phyloP scores from a whole-genome alignment of 2,797 vertebrate genomes.

The Macropus fuliginosus region DNA sequence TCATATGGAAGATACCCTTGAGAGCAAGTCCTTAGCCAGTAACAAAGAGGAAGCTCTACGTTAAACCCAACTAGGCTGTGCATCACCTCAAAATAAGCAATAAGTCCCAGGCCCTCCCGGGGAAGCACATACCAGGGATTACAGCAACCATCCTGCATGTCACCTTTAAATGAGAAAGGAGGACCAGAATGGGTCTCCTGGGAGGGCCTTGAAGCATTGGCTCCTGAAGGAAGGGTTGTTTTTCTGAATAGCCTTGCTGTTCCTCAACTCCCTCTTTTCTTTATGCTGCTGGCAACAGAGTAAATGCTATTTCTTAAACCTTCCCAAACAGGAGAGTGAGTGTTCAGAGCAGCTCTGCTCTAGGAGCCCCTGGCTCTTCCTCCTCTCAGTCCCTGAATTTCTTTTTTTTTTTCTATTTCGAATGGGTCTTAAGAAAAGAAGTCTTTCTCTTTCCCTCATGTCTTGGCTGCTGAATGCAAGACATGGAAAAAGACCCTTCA shows the following conservation, averaged over 20 bases:
- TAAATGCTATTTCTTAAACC: background rate
- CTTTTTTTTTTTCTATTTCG: background rate
- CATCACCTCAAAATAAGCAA: background rate
- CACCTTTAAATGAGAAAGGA: conserved; percentile 7
- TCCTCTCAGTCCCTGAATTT: background rate
- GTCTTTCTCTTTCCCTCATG: background rate
- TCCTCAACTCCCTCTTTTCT: background rate
- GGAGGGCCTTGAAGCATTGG: background rate
- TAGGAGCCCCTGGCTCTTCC: background rate
- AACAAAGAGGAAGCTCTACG: background rate
- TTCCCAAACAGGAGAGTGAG: background rate
- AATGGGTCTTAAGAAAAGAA: background rate
- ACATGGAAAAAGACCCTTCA: background rate
- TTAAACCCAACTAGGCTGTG: background rate
- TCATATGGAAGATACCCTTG: background rate
- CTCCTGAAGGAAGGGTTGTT: background rate
- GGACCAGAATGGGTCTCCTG: background rate
- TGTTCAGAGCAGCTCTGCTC: background rate
- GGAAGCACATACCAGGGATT: background rate
- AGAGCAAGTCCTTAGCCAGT: background rate
- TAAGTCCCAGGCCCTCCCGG: background rate
- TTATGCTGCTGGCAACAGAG: background rate
- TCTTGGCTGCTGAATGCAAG: background rate
- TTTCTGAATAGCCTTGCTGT: background rate
- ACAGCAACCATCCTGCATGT: background rate